These are phyloP conservation scores for Conchocele bisecta DNA, from an alignment of 2,888 invertebrate genomes.

Conservation along the genomic window DNA sequence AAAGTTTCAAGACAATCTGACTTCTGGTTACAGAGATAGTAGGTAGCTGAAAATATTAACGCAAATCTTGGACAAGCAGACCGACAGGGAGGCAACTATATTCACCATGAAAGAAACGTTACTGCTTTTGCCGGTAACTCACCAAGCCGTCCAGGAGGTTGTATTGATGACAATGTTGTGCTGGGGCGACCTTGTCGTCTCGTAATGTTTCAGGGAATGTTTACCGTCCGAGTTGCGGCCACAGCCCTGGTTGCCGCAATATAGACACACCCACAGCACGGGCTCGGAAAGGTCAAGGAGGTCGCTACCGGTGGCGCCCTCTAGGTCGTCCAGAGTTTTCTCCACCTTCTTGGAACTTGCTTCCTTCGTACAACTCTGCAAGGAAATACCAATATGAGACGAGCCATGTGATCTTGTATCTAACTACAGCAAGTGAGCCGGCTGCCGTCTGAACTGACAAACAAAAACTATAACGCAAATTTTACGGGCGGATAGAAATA, in stretches of 20 bases:
- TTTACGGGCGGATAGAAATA: too few relatives aligned
- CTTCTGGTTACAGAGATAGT: too few relatives aligned
- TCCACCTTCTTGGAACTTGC: constrained; percentile 35
- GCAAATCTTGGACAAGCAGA: too few relatives aligned
- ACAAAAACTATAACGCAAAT: too few relatives aligned
- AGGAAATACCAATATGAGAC: too few relatives aligned
- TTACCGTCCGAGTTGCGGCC: constrained; percentile 77
- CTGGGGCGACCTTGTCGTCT: constrained; percentile 77
- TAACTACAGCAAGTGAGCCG: too few relatives aligned
- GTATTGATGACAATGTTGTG: constrained; percentile 80
- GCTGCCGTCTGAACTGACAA: too few relatives aligned
- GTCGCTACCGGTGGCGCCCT: constrained; percentile 63
- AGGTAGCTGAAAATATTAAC: too few relatives aligned
- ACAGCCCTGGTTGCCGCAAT: constrained; percentile 83
- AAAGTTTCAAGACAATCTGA: too few relatives aligned
- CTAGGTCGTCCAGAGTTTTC: constrained; percentile 45
- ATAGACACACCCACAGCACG: constrained; percentile 79
- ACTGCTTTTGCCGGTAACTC: constrained; percentile 12
- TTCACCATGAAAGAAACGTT: too few relatives aligned
- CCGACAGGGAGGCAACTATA: too few relatives aligned
- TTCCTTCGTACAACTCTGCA: constrained; percentile 69
- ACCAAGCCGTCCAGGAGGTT: constrained; percentile 77
- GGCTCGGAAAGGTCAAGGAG: constrained; percentile 62
- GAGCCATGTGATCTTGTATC: too few relatives aligned
- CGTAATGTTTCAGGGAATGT: constrained; percentile 80